phyloP scores from a whole-genome alignment of 2,113 vertebrate genomes.

The Anoura caudifer region DNA sequence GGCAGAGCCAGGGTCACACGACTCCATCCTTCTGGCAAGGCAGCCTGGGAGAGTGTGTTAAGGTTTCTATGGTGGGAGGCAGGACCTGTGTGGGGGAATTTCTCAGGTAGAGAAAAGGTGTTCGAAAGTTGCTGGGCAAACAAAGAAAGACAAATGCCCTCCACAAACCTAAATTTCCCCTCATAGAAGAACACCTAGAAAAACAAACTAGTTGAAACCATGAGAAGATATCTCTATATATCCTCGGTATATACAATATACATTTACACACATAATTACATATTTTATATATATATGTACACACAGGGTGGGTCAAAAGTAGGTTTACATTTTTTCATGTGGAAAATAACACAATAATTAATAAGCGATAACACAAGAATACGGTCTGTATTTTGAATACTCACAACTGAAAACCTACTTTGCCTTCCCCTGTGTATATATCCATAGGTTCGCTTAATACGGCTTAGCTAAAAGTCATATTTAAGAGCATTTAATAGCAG shows the following conservation, averaged over 20 bases:
- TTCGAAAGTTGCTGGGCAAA: not conserved
- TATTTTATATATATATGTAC: not conserved
- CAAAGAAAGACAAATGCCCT: not conserved
- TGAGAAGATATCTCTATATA: not conserved
- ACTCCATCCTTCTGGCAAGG: not conserved
- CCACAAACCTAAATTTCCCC: not conserved
- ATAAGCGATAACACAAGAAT: no score
- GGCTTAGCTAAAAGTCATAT: not conserved
- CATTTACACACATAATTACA: not conserved
- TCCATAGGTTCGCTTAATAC: not conserved
- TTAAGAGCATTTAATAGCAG: not conserved
- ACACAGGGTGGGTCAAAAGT: no score
- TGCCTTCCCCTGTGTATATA: not conserved
- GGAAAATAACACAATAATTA: no score
- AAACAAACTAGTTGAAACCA: not conserved
- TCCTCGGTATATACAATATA: not conserved
- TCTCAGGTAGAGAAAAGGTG: not conserved
- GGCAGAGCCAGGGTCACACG: not conserved
- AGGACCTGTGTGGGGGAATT: not conserved
- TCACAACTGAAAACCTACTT: not conserved
- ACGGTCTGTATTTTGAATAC: no score
- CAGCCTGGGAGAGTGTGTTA: not conserved
- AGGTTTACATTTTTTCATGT: no score
- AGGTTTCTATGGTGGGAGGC: not conserved
- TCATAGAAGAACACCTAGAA: not conserved